Base-by-base conservation (phyloP, 2,113 vertebrate genomes). In the Pandion haliaetus region DNA sequence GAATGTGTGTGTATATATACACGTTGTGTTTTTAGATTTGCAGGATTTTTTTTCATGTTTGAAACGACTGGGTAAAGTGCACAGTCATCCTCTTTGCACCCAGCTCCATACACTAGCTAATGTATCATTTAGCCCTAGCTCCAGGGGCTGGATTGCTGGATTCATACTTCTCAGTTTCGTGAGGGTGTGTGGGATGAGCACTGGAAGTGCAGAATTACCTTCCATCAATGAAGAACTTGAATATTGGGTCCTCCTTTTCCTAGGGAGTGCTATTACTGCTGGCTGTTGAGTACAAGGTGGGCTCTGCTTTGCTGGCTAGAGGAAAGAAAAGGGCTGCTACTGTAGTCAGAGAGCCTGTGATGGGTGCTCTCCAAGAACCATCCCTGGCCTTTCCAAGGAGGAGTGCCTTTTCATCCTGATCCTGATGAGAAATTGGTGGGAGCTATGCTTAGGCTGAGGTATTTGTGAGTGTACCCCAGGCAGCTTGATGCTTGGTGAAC, bases 161-260 rank as follows among this genome's bases (percentile, higher is more conserved):
- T 84, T 83, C 13, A 2, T 9, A 6, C 55, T 50, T 36, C 55
- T 54, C n/a, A 2, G 10, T 34, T 80, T 80, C 67, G 14, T 0
- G 0, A 55, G 10, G 21, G 8, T 45, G 29, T 50, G n/a, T 36
- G 55, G n/a, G 1, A 3, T 14, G 14, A 66, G 28, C 40, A 6
- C 42, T 31, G 55, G 55, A 81, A 80, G 76, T 58, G 40, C 70
- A 32, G 31, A 73, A 45, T 32, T 91, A 38, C 59, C 28, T 77
- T 28, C n/a, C 8, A 1, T 77, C 55, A 58, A 0, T 28, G 45
- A 89, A 91, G 29, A 55, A 50, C 34, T 40, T n/a, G 29, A 67
- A 34, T 36, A 12, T 15, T 16, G 62, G 17, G 8, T 31, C 5
- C 17, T 74, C 19, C 9, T 44, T 69, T 54, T 84, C 49, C 59